Conservation (phyloP, 2,888 invertebrate genomes). For the Caenorhabditis sp. region DNA sequence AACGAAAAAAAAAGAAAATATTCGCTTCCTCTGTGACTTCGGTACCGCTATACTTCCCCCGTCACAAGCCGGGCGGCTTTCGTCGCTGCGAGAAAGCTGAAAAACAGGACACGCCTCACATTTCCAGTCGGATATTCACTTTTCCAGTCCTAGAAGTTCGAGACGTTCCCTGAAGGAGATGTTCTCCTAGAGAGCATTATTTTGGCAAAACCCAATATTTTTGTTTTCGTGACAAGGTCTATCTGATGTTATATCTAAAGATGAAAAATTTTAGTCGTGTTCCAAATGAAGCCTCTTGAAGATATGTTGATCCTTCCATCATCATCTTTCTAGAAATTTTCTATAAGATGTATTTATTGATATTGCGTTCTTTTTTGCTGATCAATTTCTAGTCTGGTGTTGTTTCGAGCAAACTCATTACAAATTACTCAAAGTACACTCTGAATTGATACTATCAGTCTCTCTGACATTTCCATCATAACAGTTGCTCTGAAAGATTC, state of each 20-base stretch:
- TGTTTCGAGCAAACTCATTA: too few species aligned
- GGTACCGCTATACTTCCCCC: slow-evolving; percentile 58
- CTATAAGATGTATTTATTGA: background rate
- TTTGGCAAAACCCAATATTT: slow-evolving; percentile 1
- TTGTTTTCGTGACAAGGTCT: slow-evolving; percentile 4
- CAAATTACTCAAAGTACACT: slow-evolving; percentile 16
- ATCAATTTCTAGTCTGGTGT: too few species aligned
- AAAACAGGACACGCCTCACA: slow-evolving; percentile 61
- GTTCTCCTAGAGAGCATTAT: slow-evolving; percentile 37
- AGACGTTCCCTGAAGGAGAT: background rate
- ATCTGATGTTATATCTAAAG: slow-evolving; percentile 6
- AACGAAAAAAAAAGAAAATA: slow-evolving; percentile 24
- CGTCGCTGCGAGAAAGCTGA: slow-evolving; percentile 49
- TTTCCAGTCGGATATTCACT: slow-evolving; percentile 28
- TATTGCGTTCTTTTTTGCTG: too few species aligned
- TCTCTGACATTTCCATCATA: too few species aligned
- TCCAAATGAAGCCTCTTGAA: slow-evolving; percentile 27
- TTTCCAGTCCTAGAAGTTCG: slow-evolving; percentile 45
- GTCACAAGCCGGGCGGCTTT: slow-evolving; percentile 37
- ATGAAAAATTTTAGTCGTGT: slow-evolving; percentile 13
- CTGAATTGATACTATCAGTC: background rate
- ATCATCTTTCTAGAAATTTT: slow-evolving; percentile 22
- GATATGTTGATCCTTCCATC: background rate
- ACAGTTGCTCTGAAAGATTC: too few species aligned
- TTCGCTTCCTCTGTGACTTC: slow-evolving; percentile 24